Conservation (phyloP, 92 coral and sea anemone species). For the Virgularia gustaviana region DNA sequence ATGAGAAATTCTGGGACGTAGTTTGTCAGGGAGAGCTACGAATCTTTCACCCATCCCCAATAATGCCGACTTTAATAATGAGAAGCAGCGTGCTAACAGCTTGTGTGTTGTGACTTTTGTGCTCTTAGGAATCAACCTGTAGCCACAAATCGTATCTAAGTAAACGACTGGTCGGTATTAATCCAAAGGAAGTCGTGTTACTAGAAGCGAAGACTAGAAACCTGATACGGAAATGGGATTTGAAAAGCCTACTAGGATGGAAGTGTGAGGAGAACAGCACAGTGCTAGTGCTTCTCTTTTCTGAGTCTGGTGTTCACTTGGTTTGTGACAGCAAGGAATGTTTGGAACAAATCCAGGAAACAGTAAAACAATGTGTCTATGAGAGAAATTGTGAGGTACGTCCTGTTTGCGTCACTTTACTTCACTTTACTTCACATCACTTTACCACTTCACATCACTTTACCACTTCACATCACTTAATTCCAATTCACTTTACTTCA, state of each 20-base stretch:
- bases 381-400: conserved; percentile 34
- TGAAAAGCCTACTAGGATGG: conserved; percentile 31
- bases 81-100: too few species aligned
- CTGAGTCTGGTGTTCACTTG: conserved; percentile 28
- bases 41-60: background rate
- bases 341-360: conserved; percentile 9
- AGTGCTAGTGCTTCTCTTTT: conserved; percentile 6
- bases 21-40: background rate
- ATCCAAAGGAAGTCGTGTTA: conserved; percentile 71
- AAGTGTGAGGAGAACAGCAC: conserved; percentile 9
- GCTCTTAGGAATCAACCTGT: background rate
- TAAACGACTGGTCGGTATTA: conserved; percentile 75
- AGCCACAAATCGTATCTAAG: conserved; percentile 19
- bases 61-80: too few species aligned
- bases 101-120: background rate
- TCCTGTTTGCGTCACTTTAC: background rate
- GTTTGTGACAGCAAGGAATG: conserved; percentile 7
- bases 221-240: conserved; percentile 25
- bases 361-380: conserved; percentile 17
- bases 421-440: background rate
- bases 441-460: too few species aligned
- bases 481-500: too few species aligned
- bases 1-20: too few species aligned
- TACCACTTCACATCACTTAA: too few species aligned
- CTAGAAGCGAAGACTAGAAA: conserved; percentile 65